These are phyloP conservation scores for Tipula unca DNA, from an alignment of 2,888 invertebrate genomes.

Conservation along the genomic window DNA sequence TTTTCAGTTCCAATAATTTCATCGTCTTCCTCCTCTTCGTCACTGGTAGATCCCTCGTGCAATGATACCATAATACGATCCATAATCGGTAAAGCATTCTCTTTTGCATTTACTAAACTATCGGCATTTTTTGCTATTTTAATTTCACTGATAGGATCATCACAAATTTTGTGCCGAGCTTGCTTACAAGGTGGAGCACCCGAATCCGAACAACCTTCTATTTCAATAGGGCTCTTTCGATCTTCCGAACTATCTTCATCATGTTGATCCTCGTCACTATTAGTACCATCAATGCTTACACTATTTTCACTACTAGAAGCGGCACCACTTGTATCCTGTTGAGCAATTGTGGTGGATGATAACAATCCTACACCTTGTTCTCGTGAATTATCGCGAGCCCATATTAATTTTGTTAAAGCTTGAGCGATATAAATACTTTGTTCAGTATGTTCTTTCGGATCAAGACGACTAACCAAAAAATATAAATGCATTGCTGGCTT, in stretches of 20 bases:
- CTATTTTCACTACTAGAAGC: conserved; percentile 68
- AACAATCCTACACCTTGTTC: conserved; percentile 38
- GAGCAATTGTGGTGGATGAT: conserved; percentile 37
- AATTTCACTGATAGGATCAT: not conserved
- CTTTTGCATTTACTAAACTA: conserved; percentile 21
- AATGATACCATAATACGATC: conserved; percentile 33
- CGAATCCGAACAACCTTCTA: conserved; percentile 43
- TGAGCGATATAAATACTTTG: conserved; percentile 77
- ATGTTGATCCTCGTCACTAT: conserved; percentile 65
- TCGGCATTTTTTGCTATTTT: conserved; percentile 18
- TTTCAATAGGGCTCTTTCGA: conserved; percentile 42
- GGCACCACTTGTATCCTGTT: conserved; percentile 44
- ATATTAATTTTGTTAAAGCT: conserved; percentile 81
- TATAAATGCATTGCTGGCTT: conserved; percentile 84
- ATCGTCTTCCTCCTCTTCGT: conserved; percentile 28
- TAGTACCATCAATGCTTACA: conserved; percentile 71
- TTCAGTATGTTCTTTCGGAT: conserved; percentile 87
- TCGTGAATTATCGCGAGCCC: conserved; percentile 61
- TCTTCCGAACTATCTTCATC: conserved; percentile 52
- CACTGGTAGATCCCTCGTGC: conserved; percentile 39
- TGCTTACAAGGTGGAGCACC: conserved; percentile 48
- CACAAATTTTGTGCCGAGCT: conserved; percentile 37
- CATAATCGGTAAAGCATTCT: conserved; percentile 30
- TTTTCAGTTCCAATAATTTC: conserved; percentile 29
- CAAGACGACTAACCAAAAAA: conserved; percentile 74